Evolutionary conservation across 2,797 vertebrate species (phyloP).

Genomic region (Cyprinodon diabolis): DNA sequence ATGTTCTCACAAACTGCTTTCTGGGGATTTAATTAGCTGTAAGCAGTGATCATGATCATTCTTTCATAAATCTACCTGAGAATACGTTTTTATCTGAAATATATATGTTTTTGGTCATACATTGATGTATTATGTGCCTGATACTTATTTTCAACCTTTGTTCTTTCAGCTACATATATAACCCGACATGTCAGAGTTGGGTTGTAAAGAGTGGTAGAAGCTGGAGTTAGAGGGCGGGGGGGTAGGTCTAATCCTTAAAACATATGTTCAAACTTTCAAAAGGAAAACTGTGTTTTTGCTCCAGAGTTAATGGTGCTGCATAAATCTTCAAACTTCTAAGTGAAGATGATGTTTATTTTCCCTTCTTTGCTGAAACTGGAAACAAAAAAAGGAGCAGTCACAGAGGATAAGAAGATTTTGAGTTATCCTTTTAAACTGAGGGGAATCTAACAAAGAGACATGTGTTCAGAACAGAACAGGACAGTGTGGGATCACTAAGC

Average conservation of each 20-base stretch:
- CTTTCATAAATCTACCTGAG: no score
- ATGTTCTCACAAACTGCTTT: no score
- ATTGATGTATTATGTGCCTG: no score
- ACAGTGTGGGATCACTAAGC: background rate
- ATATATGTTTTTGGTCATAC: background rate
- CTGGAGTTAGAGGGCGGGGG: no score
- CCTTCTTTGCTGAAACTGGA: conserved; percentile 38
- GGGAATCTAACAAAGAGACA: conserved; percentile 1
- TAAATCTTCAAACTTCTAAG: background rate
- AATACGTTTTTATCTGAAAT: background rate
- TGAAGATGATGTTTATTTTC: conserved; percentile 15
- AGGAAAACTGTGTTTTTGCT: background rate
- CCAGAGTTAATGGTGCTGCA: background rate
- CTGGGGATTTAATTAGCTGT: no score
- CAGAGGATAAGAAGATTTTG: conserved; percentile 10
- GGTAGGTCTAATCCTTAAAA: background rate
- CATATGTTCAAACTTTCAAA: conserved; percentile 4
- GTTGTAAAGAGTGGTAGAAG: background rate
- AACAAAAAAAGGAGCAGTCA: background rate
- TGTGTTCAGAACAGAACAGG: conserved; percentile 4
- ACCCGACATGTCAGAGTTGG: conserved; percentile 15
- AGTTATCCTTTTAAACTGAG: background rate
- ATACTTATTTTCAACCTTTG: no score
- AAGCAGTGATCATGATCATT: no score
- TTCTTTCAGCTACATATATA: background rate